Conservation (phyloP, 2,888 invertebrate species). For the Plagiodera versicolora region DNA sequence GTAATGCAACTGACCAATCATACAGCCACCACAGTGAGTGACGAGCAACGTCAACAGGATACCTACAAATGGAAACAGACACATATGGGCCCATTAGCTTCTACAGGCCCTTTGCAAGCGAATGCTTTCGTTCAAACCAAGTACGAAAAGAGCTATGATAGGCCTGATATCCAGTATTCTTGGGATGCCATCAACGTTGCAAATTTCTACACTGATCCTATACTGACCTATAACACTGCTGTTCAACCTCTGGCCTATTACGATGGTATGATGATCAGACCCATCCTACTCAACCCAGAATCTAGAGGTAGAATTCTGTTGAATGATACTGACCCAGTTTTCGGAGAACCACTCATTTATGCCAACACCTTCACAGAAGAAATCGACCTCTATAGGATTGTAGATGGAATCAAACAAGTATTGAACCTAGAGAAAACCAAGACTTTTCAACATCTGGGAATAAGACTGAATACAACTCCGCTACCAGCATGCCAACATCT, state of each 20-base stretch:
- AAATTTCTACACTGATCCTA: slow-evolving; percentile 63
- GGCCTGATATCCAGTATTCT: slow-evolving; percentile 69
- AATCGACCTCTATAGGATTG: slow-evolving; percentile 64
- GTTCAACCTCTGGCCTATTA: slow-evolving; percentile 65
- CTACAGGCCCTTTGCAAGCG: slow-evolving; percentile 60
- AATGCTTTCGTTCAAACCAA: slow-evolving; percentile 66
- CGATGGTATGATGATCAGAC: slow-evolving; percentile 63
- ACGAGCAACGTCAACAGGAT: slow-evolving; percentile 54
- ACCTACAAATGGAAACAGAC: slow-evolving; percentile 54
- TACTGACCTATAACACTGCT: slow-evolving; percentile 49
- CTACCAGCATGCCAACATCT: slow-evolving; percentile 62
- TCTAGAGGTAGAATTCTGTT: slow-evolving; percentile 66
- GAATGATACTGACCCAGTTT: slow-evolving; percentile 70
- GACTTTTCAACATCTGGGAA: slow-evolving; percentile 62
- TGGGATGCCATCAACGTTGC: slow-evolving; percentile 62
- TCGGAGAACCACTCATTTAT: slow-evolving; percentile 72
- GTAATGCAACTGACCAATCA: slow-evolving; percentile 60
- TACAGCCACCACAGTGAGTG: slow-evolving; percentile 57
- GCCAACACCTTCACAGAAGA: slow-evolving; percentile 68
- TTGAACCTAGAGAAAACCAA: slow-evolving; percentile 63
- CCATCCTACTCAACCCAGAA: slow-evolving; percentile 64
- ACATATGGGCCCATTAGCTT: slow-evolving; percentile 59
- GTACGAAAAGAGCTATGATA: slow-evolving; percentile 53
- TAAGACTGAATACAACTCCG: slow-evolving; percentile 59
- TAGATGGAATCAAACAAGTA: slow-evolving; percentile 64